These are phyloP conservation scores for Odobenus rosmarus DNA, from an alignment of 2,113 vertebrate genomes.

Conservation along the genomic window DNA sequence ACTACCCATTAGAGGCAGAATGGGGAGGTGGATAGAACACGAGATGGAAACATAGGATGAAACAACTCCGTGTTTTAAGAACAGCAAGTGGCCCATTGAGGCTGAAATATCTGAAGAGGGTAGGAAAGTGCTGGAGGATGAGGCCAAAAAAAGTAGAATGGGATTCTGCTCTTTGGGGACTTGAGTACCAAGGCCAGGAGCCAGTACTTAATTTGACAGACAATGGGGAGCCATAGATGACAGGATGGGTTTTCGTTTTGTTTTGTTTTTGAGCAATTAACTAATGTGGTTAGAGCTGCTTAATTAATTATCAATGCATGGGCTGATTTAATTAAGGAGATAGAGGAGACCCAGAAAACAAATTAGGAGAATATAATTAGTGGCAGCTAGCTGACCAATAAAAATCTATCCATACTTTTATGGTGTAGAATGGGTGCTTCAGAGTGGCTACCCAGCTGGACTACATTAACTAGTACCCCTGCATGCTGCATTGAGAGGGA, in stretches of 20 bases:
- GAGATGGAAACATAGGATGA: slow-evolving; percentile 41
- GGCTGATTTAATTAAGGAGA: slow-evolving; percentile 51
- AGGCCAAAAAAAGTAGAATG: not conserved
- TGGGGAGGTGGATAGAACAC: not conserved
- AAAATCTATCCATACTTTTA: not conserved
- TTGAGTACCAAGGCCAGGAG: slow-evolving; percentile 10
- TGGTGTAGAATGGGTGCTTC: not conserved
- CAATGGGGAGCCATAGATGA: not conserved
- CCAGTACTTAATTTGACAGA: slow-evolving; percentile 43
- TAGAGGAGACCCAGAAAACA: slow-evolving; percentile 42
- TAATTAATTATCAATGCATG: slow-evolving; percentile 48
- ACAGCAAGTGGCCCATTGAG: slow-evolving; percentile 17
- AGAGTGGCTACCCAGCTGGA: not conserved
- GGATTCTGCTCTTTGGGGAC: not conserved
- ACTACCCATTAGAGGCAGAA: slow-evolving; percentile 15
- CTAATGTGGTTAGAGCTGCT: slow-evolving; percentile 46
- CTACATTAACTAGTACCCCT: not conserved
- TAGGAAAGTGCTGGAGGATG: not conserved
- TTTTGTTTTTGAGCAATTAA: slow-evolving; percentile 45
- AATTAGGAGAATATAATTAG: slow-evolving; percentile 24
- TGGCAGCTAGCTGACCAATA: not conserved
- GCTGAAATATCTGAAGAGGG: not conserved
- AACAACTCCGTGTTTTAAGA: slow-evolving; percentile 28
- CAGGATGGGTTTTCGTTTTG: no score
- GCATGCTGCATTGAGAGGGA: not conserved